Evolutionary conservation across 2,113 vertebrate species (phyloP).

Genomic region (Podarcis cretensis): DNA sequence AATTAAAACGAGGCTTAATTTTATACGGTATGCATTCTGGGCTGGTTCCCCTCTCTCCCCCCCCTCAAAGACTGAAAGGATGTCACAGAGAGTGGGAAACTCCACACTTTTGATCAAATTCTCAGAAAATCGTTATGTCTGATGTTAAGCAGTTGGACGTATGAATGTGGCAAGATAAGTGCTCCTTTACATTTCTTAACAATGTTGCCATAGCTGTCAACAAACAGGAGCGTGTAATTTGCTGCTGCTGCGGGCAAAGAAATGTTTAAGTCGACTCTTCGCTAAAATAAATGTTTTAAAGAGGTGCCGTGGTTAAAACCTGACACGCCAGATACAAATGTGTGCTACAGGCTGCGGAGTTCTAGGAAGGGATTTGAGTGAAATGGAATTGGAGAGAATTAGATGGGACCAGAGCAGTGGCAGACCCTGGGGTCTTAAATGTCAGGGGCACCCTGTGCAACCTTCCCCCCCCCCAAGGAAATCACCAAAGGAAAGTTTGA

Average conservation of each 20-base stretch:
- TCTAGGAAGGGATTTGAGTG: conserved; percentile 25
- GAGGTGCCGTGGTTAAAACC: neutral
- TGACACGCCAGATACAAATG: neutral
- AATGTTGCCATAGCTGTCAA: conserved; percentile 57
- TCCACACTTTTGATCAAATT: conserved; percentile 63
- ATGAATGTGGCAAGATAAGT: conserved; percentile 53
- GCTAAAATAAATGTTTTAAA: conserved; percentile 27
- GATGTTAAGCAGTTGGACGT: conserved; percentile 59
- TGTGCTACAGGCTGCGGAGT: neutral
- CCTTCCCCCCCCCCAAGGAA: too few species aligned
- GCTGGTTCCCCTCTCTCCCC: conserved; percentile 59
- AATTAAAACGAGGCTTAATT: conserved; percentile 79
- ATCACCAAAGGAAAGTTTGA: too few species aligned
- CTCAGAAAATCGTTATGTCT: conserved; percentile 62
- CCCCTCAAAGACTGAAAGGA: conserved; percentile 54
- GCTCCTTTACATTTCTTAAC: conserved; percentile 57
- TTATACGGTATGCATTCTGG: conserved; percentile 70
- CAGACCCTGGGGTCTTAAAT: too few species aligned
- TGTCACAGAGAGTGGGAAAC: conserved; percentile 63
- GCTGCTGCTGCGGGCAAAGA: conserved; percentile 34
- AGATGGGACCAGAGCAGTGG: neutral
- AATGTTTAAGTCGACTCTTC: neutral
- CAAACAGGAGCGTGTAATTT: conserved; percentile 26
- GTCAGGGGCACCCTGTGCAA: too few species aligned
- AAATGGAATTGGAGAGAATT: neutral